phyloP scores from a whole-genome alignment of 1,140 invertebrate species.

The Macrocentrus cingulum region DNA sequence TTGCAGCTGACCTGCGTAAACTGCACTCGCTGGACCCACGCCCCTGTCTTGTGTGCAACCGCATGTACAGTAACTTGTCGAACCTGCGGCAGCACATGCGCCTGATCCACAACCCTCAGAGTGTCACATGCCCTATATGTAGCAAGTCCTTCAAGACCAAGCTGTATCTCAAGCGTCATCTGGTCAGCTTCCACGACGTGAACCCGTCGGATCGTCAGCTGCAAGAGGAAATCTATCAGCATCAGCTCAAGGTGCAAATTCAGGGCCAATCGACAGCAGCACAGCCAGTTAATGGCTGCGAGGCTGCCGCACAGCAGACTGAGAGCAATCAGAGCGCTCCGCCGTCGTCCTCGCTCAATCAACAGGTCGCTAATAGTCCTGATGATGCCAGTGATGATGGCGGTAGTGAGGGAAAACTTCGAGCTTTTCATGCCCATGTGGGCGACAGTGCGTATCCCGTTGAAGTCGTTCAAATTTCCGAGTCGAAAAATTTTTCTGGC shows the following conservation, averaged over 20 bases:
- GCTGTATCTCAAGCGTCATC: constrained; percentile 73
- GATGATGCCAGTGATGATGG: constrained; percentile 22
- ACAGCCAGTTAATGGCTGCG: constrained; percentile 8
- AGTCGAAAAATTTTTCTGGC: constrained; percentile 49
- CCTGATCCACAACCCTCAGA: constrained; percentile 77
- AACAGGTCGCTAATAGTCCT: constrained; percentile 5
- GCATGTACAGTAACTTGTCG: constrained; percentile 78
- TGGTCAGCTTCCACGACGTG: constrained; percentile 64
- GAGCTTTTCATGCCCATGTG: constrained; percentile 40
- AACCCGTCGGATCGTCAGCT: constrained; percentile 53
- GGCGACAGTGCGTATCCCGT: constrained; percentile 43
- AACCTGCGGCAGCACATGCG: constrained; percentile 79
- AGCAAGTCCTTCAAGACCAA: constrained; percentile 77
- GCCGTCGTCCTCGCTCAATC: constrained; percentile 18
- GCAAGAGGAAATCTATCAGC: constrained; percentile 56
- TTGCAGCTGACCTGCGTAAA: constrained; percentile 63
- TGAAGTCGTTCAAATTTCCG: constrained; percentile 46
- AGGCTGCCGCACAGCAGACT: not conserved
- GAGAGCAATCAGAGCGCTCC: constrained; percentile 7
- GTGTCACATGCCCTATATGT: constrained; percentile 72
- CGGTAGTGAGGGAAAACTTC: constrained; percentile 27
- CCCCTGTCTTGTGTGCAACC: constrained; percentile 75
- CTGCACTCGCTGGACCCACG: constrained; percentile 70
- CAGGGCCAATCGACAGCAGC: constrained; percentile 31
- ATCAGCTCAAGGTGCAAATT: constrained; percentile 42